These are phyloP conservation scores for Diplolepis rosae DNA, from an alignment of 2,888 invertebrate species.

Conservation along the genomic window DNA sequence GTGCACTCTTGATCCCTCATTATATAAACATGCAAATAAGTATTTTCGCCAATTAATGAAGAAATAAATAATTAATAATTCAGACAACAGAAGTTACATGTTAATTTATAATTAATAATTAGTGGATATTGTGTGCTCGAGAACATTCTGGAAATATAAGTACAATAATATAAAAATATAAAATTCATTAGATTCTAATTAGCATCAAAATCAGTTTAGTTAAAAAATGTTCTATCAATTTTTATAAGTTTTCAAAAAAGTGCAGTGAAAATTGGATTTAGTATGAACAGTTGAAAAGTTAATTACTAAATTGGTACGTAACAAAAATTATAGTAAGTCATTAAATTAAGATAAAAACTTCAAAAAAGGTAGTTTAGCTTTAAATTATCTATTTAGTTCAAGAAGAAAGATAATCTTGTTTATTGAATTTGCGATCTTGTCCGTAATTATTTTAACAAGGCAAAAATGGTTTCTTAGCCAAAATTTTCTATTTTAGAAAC, in stretches of 20 bases:
- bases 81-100: no score
- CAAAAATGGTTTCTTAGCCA: background rate
- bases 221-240: background rate
- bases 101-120: background rate
- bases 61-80: background rate
- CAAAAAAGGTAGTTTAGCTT: background rate
- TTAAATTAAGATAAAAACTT: background rate
- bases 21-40: background rate
- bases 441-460: background rate
- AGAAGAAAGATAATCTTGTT: background rate
- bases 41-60: no score
- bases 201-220: background rate
- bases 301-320: background rate
- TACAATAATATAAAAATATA: no score
- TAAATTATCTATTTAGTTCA: background rate
- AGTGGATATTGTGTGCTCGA: background rate
- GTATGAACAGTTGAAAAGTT: background rate
- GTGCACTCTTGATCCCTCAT: background rate
- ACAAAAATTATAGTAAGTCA: background rate
- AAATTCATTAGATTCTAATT: background rate
- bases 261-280: conserved; percentile 4
- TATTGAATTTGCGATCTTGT: background rate
- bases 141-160: no score
- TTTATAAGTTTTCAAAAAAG: background rate
- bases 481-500: no score